These are phyloP conservation scores for Dexiosoma caninum DNA, from an alignment of 2,888 invertebrate genomes.

Conservation along the genomic window DNA sequence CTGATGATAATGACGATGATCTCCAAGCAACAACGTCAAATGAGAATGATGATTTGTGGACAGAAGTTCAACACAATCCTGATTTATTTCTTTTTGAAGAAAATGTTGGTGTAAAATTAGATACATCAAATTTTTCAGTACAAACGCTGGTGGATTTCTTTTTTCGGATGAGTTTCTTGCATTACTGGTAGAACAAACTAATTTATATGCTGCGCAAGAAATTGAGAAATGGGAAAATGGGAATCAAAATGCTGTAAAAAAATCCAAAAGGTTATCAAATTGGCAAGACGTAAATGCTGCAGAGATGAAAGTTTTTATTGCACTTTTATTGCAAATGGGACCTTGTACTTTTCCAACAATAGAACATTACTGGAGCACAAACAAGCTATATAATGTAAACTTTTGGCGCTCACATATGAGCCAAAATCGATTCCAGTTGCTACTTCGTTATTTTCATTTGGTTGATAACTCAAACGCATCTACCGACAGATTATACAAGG, in stretches of 20 bases:
- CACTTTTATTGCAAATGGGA: constrained; percentile 7
- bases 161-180: constrained; percentile 32
- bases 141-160: constrained; percentile 42
- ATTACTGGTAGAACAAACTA: constrained; percentile 1
- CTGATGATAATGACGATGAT: not conserved
- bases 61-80: not conserved
- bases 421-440: constrained; percentile 33
- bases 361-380: not conserved
- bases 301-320: not conserved
- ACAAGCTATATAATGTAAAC: constrained; percentile 1
- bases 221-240: constrained; percentile 9
- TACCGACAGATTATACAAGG: constrained; percentile 44
- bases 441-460: constrained; percentile 40
- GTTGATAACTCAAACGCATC: constrained; percentile 37
- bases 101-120: constrained; percentile 44
- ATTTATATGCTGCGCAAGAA: not conserved
- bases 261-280: not conserved
- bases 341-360: constrained; percentile 32
- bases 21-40: not conserved
- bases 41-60: constrained; percentile 1
- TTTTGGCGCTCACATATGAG: constrained; percentile 36
- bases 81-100: constrained; percentile 23
- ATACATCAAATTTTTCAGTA: constrained; percentile 38
- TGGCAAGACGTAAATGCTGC: not conserved
- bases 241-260: constrained; percentile 8